Percentiles rank a stretch among this genome's conserved stretches.
Conservation (phyloP, 2,113 vertebrate species). For the Orycteropus afer region DNA sequence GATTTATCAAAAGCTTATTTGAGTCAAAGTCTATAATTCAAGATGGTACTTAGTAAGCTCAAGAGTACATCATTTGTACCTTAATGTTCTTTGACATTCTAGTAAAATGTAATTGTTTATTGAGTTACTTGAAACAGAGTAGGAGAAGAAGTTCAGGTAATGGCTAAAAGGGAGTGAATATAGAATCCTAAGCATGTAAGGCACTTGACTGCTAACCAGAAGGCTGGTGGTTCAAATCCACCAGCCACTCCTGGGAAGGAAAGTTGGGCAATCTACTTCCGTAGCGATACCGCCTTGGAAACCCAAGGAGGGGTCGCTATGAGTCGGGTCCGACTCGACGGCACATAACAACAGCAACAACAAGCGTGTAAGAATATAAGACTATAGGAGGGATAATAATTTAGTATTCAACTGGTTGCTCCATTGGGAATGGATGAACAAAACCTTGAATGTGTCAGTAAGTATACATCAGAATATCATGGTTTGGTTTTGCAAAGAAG, state of each 20-base stretch:
- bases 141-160: not conserved
- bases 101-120: conserved; percentile 12
- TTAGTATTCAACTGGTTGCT: not conserved
- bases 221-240: no score
- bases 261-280: no score
- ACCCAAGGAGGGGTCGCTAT: no score
- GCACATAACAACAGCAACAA: no score
- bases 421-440: not conserved
- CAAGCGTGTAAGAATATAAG: not conserved
- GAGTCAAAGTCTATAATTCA: not conserved
- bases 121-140: not conserved
- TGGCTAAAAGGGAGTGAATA: not conserved
- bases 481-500: conserved; percentile 29
- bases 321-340: no score
- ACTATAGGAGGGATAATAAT: not conserved
- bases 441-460: not conserved
- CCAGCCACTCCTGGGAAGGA: no score
- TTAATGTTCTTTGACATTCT: conserved; percentile 15
- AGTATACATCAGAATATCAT: not conserved
- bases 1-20: conserved; percentile 7
- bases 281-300: no score
- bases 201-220: no score
- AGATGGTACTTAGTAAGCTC: not conserved
- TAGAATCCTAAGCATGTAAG: not conserved
- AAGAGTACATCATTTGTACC: not conserved